Evolutionary conservation across 2,797 vertebrate genomes (phyloP).

Genomic region (Peromyscus aztecus): DNA sequence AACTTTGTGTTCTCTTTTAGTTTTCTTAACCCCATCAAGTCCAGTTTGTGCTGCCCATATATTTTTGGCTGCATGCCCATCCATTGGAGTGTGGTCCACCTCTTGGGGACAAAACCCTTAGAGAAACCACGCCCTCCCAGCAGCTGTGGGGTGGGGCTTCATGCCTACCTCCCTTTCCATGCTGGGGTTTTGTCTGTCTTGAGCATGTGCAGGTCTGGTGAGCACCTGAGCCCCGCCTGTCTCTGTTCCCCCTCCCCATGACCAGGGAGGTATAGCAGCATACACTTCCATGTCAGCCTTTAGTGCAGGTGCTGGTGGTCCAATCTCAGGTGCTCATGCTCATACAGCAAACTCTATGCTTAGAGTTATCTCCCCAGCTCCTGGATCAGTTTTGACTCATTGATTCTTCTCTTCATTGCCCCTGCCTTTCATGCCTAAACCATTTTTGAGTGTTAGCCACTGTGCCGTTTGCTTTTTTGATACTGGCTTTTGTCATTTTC

Average conservation of each 20-base stretch:
- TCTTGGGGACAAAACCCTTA: neutral
- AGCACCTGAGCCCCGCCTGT: neutral
- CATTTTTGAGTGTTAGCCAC: constrained; percentile 15
- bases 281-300: neutral
- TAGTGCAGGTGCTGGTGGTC: neutral
- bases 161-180: neutral
- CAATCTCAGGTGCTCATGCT: neutral
- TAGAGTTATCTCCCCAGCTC: neutral
- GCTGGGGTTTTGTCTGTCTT: neutral
- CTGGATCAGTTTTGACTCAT: neutral
- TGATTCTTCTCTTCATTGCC: neutral
- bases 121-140: too few relatives aligned
- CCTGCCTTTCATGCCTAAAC: neutral
- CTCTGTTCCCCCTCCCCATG: neutral
- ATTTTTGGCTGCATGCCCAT: neutral
- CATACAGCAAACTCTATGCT: neutral
- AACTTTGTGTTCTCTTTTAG: too few relatives aligned
- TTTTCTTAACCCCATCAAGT: neutral
- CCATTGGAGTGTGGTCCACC: neutral
- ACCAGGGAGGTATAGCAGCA: neutral
- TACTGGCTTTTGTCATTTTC: neutral
- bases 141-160: neutral
- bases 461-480: constrained; percentile 20
- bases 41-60: neutral
- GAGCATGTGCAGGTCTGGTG: neutral